Base-by-base conservation (phyloP, 2,888 invertebrate genomes). In the Cryptocephalus primarius region DNA sequence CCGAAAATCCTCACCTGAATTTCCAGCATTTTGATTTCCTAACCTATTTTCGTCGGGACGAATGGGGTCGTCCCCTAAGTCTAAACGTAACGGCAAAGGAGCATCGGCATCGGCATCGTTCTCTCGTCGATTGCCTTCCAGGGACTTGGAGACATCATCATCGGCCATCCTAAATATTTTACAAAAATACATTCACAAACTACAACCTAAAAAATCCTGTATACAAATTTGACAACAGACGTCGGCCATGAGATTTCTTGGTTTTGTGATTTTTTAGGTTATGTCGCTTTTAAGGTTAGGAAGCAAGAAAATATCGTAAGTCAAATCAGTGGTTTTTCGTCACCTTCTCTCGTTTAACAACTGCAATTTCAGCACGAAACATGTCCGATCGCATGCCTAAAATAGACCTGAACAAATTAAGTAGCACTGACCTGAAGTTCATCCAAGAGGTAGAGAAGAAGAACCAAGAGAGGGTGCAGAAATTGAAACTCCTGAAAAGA, bases 371-470 rank as follows among this genome's bases (percentile, higher is more conserved):
- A 22, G 22, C 22, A 6, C 12, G n/a, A 41, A 58, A 46, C 44
- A 62, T 62, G 62, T 58, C 61, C 39, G 67, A 73, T 51, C 69
- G 67, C 33, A 78, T 79, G 79, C 75, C 75, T 33, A 75, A 74
- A 63, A 71, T 79, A 32, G 75, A 80, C 60, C 22, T 68, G 2
- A 56, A 53, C 11, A 73, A 75, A 63, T 57, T 80, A 47, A 80
- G 76, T 55, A 72, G 74, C 57, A 74, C 83, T 0, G 84, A 91
- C 60, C 65, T 85, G 46, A 78, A 85, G 67, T 89, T 85, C 62
- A 87, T 93, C 76, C 83, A 80, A 71, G 69, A 86, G 46, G 75
- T 90, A 33, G 88, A 92, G 64, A 72, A 80, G 53, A 78, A 84
- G 62, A 92, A 92, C 65, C 62, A 78, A 2, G 78, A 82, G 60